Evolutionary conservation across 2,113 vertebrate species (phyloP), one percentile per base, ranked within the genome.

Genomic region (Lanius collurio): DNA sequence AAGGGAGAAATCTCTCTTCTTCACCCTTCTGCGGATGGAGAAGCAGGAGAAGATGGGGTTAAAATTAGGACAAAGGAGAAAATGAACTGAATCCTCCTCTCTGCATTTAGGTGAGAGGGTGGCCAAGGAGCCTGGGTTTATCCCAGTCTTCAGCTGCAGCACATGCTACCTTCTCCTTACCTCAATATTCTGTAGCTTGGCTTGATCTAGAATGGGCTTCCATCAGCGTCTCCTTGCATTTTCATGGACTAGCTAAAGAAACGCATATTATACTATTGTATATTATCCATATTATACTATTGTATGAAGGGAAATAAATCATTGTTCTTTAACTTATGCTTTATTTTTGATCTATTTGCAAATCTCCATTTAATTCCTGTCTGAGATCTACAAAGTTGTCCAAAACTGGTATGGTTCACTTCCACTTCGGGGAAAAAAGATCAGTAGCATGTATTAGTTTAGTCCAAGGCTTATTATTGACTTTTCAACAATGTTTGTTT

Each of bases 81-180:
- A 71, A 33, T 21, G 20, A 59, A 9, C 18, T 56, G 24, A 30
- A 11, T 46, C 16, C 13, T 22, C 23, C 18, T 49, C 33, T 67
- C 44, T 83, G 24, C 28, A 28, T 41, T 64, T 67, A 50, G 14
- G 15, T 50, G 39, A 86, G 20, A 62, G 4, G 2, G 18, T 57
- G 20, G 50, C 47, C 0, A 0, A 70, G 22, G 12, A 80, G 2
- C 15, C 65, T 3, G 5, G 39, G 10, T 14, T 86, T 8, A 17
- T 53, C 20, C 6, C 16, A 39, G 11, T 33, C 44, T 84, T 84
- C 15, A 8, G 13, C 39, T 84, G 39, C 60, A 79, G 52, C 39
- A 52, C 19, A 27, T 19, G 33, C 10, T 80, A 17, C 35, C 15
- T 27, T 21, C 31, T 65, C 26, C 26, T 57, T 65, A 28, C 20